Evolutionary conservation across 2,797 vertebrate genomes (phyloP).

Genomic region (Chromobotia macracanthus): DNA sequence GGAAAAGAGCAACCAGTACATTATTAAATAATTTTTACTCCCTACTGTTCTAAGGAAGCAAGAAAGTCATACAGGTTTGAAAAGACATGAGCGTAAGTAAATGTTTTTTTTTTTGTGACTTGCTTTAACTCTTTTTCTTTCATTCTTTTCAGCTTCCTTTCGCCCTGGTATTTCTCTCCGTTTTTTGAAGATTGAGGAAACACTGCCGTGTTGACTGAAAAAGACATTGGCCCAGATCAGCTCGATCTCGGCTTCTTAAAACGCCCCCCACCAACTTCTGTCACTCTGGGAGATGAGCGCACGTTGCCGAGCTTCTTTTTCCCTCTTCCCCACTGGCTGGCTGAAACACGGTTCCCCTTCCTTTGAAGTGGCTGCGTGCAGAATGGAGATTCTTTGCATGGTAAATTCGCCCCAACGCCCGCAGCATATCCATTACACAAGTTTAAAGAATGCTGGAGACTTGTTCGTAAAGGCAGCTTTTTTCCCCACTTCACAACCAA

Average conservation of each 20-base stretch:
- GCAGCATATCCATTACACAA: slow-evolving; percentile 84
- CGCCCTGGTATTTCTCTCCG: slow-evolving; percentile 30
- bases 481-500: slow-evolving; percentile 80
- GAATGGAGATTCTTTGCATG: slow-evolving; percentile 83
- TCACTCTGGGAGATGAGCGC: slow-evolving; percentile 80
- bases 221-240: slow-evolving; percentile 75
- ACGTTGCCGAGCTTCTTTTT: slow-evolving; percentile 68
- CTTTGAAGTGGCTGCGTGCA: slow-evolving; percentile 81
- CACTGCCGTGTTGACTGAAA: slow-evolving; percentile 70
- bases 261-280: slow-evolving; percentile 73
- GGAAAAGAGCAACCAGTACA: neutral
- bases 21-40: neutral
- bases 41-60: neutral
- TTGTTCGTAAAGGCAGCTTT: slow-evolving; percentile 76
- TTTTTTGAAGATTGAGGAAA: slow-evolving; percentile 69
- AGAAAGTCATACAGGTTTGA: neutral
- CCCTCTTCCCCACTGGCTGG: slow-evolving; percentile 76
- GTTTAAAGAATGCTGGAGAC: slow-evolving; percentile 82
- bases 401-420: slow-evolving; percentile 80
- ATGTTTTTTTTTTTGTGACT: slow-evolving; percentile 5
- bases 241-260: slow-evolving; percentile 77
- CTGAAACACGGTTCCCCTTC: slow-evolving; percentile 74
- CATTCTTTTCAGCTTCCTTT: slow-evolving; percentile 40
- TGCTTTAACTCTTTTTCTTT: slow-evolving; percentile 36
- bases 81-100: neutral